Evolutionary conservation across 2,888 invertebrate genomes (phyloP).

Genomic region (Agrypnus murinus): DNA sequence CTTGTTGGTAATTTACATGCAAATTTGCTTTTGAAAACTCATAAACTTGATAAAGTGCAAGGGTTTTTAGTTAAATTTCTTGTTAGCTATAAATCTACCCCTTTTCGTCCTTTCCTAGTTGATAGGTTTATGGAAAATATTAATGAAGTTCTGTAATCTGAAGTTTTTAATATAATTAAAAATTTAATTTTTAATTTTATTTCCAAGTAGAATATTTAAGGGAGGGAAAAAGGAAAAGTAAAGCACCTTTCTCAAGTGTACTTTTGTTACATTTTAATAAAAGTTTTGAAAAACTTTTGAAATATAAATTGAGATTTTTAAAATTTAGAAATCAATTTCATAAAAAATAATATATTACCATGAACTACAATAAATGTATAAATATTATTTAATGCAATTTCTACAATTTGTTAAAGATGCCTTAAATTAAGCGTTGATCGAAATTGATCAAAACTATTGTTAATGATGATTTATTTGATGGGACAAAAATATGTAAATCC

Average conservation of each 20-base stretch:
- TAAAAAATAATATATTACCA: too few species aligned
- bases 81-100: background rate
- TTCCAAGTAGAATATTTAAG: background rate
- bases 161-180: constrained; percentile 21
- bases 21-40: constrained; percentile 25
- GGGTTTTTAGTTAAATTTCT: constrained; percentile 12
- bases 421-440: too few species aligned
- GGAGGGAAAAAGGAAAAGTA: background rate
- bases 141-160: too few species aligned
- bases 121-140: background rate
- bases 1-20: constrained; percentile 28
- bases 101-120: background rate
- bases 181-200: constrained; percentile 20
- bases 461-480: too few species aligned
- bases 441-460: too few species aligned
- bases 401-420: too few species aligned
- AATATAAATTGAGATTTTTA: too few species aligned
- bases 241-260: background rate
- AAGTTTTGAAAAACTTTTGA: background rate
- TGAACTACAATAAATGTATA: too few species aligned
- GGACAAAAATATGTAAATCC: too few species aligned
- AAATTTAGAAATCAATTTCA: too few species aligned
- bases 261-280: background rate
- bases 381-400: too few species aligned
- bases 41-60: constrained; percentile 29